phyloP scores from a whole-genome alignment of 2,888 invertebrate genomes.

The Phengaris alcon region DNA sequence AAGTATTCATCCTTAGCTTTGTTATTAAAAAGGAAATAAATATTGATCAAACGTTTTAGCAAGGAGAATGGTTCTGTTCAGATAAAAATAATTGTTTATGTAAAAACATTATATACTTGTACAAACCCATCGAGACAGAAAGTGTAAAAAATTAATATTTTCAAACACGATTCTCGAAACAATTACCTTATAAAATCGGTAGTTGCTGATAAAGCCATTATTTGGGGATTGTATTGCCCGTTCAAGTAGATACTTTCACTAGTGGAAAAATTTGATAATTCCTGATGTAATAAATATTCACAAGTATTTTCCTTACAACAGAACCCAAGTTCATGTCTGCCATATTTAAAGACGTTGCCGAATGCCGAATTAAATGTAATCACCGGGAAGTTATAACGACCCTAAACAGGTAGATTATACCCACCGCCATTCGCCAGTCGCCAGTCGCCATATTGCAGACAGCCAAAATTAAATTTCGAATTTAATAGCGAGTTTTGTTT shows the following conservation, averaged over 20 bases:
- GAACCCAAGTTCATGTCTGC: background rate
- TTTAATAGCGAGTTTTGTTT: background rate
- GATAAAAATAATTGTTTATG: no score
- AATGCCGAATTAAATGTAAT: slow-evolving; percentile 2
- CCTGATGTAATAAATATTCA: no score
- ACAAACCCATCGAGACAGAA: no score
- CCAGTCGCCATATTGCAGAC: background rate
- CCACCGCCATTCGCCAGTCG: background rate
- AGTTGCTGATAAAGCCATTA: no score
- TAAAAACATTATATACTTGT: no score
- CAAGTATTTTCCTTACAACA: background rate
- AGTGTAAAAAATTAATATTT: no score
- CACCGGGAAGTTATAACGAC: slow-evolving; percentile 10
- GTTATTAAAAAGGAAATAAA: background rate
- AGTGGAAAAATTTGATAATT: no score
- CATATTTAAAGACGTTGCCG: slow-evolving; percentile 10
- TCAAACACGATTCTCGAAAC: no score
- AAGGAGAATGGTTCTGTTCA: background rate
- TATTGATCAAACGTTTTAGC: background rate
- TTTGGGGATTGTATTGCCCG: no score
- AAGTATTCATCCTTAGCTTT: background rate
- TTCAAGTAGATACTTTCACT: no score
- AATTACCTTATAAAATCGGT: no score
- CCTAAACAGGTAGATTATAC: slow-evolving; percentile 9
- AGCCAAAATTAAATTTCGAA: background rate